Conservation (phyloP, 2,888 invertebrate genomes). For the Allacma fusca region DNA sequence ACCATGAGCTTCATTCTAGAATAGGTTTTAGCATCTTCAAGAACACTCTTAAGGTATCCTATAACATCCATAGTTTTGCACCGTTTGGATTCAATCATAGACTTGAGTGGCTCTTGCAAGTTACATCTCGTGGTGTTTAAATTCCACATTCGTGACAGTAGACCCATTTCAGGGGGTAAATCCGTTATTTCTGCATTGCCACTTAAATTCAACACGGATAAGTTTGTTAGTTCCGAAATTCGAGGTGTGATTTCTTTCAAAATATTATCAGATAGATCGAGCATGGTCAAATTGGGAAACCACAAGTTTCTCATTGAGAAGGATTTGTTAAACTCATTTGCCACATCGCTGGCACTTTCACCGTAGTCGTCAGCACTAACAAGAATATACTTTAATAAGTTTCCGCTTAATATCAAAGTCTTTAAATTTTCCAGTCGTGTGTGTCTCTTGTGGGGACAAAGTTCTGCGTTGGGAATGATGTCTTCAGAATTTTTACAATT, state of each 20-base stretch:
- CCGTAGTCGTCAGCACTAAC: slow-evolving; percentile 45
- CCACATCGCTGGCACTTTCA: slow-evolving; percentile 73
- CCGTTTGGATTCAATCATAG: slow-evolving; percentile 90
- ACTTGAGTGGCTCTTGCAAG: slow-evolving; percentile 84
- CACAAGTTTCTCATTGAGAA: slow-evolving; percentile 72
- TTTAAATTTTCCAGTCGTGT: slow-evolving; percentile 80
- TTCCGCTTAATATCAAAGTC: slow-evolving; percentile 85
- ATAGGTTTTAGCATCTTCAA: slow-evolving; percentile 91
- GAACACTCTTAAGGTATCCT: slow-evolving; percentile 86
- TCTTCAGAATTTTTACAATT: slow-evolving; percentile 70
- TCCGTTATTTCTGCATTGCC: slow-evolving; percentile 84
- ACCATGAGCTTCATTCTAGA: slow-evolving; percentile 96
- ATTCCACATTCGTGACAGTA: slow-evolving; percentile 94
- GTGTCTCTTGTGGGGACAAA: slow-evolving; percentile 83
- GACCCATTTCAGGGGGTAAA: slow-evolving; percentile 93
- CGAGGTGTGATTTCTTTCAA: slow-evolving; percentile 81
- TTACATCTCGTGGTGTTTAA: slow-evolving; percentile 89
- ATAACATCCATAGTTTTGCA: slow-evolving; percentile 94
- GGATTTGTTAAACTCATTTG: slow-evolving; percentile 65
- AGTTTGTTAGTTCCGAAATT: slow-evolving; percentile 82
- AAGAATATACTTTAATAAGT: slow-evolving; percentile 81
- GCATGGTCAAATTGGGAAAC: slow-evolving; percentile 92
- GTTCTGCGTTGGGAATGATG: slow-evolving; percentile 67
- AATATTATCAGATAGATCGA: slow-evolving; percentile 91
- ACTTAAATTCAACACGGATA: slow-evolving; percentile 94